Conservation (phyloP, 2,113 vertebrate species). For the Probosciger aterrimus region DNA sequence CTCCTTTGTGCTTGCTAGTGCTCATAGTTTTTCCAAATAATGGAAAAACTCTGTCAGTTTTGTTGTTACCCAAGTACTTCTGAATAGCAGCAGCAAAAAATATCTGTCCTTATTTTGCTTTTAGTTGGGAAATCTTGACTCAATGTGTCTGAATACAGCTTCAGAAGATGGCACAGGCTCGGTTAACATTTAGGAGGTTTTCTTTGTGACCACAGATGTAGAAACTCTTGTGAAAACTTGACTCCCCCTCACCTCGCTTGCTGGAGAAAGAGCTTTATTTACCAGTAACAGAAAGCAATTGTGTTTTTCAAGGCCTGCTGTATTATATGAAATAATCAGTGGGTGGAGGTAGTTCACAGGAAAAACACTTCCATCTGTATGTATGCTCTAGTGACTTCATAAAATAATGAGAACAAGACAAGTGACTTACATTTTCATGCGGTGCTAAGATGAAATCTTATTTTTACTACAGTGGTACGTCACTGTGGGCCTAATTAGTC, state of each 20-base stretch:
- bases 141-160: not conserved
- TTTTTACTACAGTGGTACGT: not conserved
- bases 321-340: constrained; percentile 24
- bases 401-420: not conserved
- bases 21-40: constrained; percentile 41
- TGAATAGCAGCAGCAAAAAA: not conserved
- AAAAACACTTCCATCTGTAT: constrained; percentile 19
- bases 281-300: constrained; percentile 42
- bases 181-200: constrained; percentile 42
- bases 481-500: not conserved
- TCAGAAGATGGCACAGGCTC: not conserved
- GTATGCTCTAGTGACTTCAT: not conserved
- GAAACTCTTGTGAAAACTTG: constrained; percentile 49
- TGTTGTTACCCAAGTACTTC: not conserved
- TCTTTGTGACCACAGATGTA: constrained; percentile 47
- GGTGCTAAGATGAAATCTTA: not conserved
- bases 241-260: constrained; percentile 26
- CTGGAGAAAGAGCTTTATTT: constrained; percentile 3
- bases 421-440: not conserved
- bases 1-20: constrained; percentile 49
- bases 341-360: constrained; percentile 22
- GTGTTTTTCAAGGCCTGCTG: constrained; percentile 34
- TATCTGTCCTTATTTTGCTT: not conserved
- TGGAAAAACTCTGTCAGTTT: constrained; percentile 38
- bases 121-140: not conserved